Conservation (phyloP, 2,113 vertebrate species). For the Felis catus region F.catus_Fca126_mat1.0 CM031419.1:197215001-197215500, state of each 20-base stretch:
- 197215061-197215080: conserved; percentile 66
- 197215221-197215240: conserved; percentile 78
- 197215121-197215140: conserved; percentile 57
- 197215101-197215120: conserved; percentile 62
- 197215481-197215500: neutral
- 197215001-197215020: conserved; percentile 85
- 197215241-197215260: conserved; percentile 77
- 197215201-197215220: conserved; percentile 72
- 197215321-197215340: conserved; percentile 75
- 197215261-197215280: conserved; percentile 75
- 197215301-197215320: conserved; percentile 65
- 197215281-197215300: conserved; percentile 73
- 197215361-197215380: conserved; percentile 67
- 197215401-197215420: conserved; percentile 48
- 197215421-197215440: conserved; percentile 38
- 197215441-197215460: conserved; percentile 58
- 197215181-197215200: conserved; percentile 70
- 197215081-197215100: conserved; percentile 57
- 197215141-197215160: conserved; percentile 64
- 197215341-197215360: conserved; percentile 74
- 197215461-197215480: conserved; percentile 33
- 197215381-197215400: conserved; percentile 66
- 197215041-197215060: conserved; percentile 73
- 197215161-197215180: conserved; percentile 57
- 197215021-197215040: conserved; percentile 80